These are phyloP conservation scores for Lamellibrachia columna DNA, from an alignment of 2,888 invertebrate species.

Conservation along the genomic window DNA sequence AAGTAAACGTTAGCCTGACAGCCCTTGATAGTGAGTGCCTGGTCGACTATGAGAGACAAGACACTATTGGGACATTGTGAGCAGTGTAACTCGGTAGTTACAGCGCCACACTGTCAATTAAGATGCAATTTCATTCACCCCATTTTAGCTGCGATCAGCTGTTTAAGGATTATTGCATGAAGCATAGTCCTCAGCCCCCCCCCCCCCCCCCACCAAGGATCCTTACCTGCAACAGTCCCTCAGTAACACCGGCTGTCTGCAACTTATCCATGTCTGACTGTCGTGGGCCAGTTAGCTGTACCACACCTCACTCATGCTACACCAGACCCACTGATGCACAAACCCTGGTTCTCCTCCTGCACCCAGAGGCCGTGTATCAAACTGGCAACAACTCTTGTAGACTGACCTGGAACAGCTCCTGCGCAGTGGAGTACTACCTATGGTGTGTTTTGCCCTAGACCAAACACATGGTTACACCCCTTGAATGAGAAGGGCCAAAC, in stretches of 20 bases:
- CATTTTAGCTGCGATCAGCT: too few species aligned
- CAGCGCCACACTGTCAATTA: too few species aligned
- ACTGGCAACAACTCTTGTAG: not conserved
- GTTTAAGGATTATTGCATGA: too few species aligned
- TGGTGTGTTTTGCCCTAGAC: not conserved
- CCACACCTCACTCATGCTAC: not conserved
- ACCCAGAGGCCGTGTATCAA: not conserved
- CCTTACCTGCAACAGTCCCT: conserved; percentile 16
- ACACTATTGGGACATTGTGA: too few species aligned
- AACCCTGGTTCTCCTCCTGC: not conserved
- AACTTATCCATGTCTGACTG: not conserved
- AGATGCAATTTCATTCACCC: too few species aligned
- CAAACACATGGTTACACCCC: not conserved
- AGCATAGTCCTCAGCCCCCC: too few species aligned
- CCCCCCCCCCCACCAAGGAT: not conserved
- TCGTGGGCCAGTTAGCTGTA: not conserved
- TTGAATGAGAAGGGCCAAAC: not conserved
- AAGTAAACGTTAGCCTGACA: too few species aligned
- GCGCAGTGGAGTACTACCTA: not conserved
- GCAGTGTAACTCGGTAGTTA: too few species aligned
- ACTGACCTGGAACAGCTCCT: not conserved
- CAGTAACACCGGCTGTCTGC: not conserved
- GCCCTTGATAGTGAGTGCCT: too few species aligned
- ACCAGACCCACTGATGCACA: not conserved
- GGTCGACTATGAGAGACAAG: too few species aligned